Evolutionary conservation across 2,113 vertebrate genomes (phyloP).

Genomic region (Atlantisia rogersi): DNA sequence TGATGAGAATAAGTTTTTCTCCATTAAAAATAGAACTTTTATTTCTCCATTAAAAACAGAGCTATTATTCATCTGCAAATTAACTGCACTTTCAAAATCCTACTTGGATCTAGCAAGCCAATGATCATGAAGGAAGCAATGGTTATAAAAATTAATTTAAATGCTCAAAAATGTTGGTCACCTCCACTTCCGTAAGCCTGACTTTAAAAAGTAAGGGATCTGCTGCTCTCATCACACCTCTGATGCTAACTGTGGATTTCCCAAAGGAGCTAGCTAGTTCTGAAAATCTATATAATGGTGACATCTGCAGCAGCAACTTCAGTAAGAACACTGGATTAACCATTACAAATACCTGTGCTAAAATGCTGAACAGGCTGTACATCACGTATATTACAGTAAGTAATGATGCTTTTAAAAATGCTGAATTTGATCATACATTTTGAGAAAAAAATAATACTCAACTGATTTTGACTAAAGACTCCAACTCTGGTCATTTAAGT

Average conservation of each 20-base stretch:
- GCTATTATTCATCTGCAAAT: background rate
- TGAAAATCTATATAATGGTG: background rate
- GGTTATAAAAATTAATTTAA: background rate
- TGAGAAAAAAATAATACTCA: background rate
- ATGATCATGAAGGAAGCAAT: background rate
- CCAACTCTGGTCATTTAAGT: background rate
- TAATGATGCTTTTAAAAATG: background rate
- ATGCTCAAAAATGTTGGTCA: background rate
- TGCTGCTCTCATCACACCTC: background rate
- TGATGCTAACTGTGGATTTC: background rate
- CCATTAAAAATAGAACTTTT: background rate
- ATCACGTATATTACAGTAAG: background rate
- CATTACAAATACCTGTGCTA: background rate
- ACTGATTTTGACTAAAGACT: background rate
- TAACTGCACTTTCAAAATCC: background rate
- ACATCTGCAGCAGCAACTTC: background rate
- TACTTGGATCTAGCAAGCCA: background rate
- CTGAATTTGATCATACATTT: background rate
- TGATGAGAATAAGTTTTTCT: background rate
- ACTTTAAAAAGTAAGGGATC: background rate
- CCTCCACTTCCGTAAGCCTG: background rate
- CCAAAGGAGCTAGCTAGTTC: background rate
- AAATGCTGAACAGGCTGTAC: background rate
- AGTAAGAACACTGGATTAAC: background rate
- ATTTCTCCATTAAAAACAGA: background rate